phyloP scores from a whole-genome alignment of 2,888 invertebrate genomes.

The Cerastis leucographa region DNA sequence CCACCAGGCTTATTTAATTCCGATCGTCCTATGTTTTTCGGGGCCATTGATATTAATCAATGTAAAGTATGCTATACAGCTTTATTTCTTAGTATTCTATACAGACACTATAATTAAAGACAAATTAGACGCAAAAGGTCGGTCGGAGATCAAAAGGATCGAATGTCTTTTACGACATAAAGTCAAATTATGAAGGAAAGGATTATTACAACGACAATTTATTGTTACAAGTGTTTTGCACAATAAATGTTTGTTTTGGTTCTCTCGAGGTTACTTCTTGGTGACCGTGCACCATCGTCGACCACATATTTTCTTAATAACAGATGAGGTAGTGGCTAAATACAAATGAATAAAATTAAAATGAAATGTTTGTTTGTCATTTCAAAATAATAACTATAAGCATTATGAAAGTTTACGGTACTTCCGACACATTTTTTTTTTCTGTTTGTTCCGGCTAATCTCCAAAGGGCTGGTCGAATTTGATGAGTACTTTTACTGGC shows the following conservation, averaged over 20 bases:
- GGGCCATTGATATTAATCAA: not conserved
- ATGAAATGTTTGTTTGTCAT: too few species aligned
- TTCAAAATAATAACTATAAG: too few species aligned
- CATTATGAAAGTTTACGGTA: too few species aligned
- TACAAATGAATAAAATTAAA: too few species aligned
- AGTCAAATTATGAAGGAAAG: constrained; percentile 6
- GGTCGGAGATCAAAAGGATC: constrained; percentile 4
- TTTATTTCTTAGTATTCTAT: not conserved
- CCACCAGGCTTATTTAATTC: not conserved
- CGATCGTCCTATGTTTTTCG: not conserved
- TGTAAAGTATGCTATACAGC: not conserved
- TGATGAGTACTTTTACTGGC: too few species aligned
- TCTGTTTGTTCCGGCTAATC: too few species aligned
- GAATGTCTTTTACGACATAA: constrained; percentile 1
- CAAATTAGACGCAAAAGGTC: not conserved
- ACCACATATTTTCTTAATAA: not conserved
- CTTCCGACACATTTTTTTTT: too few species aligned
- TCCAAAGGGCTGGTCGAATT: too few species aligned
- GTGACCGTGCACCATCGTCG: not conserved
- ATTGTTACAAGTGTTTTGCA: not conserved
- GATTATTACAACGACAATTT: constrained; percentile 1
- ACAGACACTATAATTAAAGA: constrained; percentile 22
- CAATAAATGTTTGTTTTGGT: not conserved
- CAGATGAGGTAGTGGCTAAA: not conserved
- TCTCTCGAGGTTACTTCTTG: not conserved